Evolutionary conservation across 1,140 invertebrate species (phyloP), one percentile per base, ranked within the genome.

Genomic region (Sminthurides bifidus): DNA sequence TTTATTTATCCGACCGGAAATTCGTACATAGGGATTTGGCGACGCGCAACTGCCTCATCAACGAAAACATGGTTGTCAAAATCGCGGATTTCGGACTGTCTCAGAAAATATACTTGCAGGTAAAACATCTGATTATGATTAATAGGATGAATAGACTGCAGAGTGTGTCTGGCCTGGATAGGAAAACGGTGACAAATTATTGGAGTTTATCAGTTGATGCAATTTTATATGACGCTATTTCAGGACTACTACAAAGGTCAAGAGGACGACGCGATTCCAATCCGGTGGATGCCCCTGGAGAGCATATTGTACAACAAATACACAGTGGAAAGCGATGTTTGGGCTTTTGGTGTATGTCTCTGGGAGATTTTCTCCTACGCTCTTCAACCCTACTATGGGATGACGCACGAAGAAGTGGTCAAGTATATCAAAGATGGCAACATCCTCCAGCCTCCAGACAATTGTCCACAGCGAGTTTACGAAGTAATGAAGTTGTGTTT

Each of bases 291-390:
- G 89, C 89, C 90, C n/a, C 73, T 92, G 29, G 90, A 93, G 68
- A 87, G 87, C 69, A 92, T 94, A 67, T 71, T 93, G 3, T 92
- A 90, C 68, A 92, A 92, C 69, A 91, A 91, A 68, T 93, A 92
- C 69, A 92, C 89, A 3, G 77, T 91, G 45, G 88, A 92, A 68
- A 87, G 87, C 17, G 90, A 94, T 73, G 85, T 93, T 2, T 94
- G 90, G 90, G 87, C 89, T 23, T 93, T 87, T 74, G 90, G 87
- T 15, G 86, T 94, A 2, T 88, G 87, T 67, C 71, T 93, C 1
- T 94, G 90, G 90, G 90, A 94, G 73, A 89, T 92, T 66, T 93
- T 92, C 72, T 87, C 87, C 15, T 93, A 90, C 73, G 89, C 89
- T 19, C 72, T 92, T 54, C 89, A 93, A 70, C 90, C 90, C 12